Conservation (phyloP, 2,797 vertebrate species). For the Pseudochromis fuscus region DNA sequence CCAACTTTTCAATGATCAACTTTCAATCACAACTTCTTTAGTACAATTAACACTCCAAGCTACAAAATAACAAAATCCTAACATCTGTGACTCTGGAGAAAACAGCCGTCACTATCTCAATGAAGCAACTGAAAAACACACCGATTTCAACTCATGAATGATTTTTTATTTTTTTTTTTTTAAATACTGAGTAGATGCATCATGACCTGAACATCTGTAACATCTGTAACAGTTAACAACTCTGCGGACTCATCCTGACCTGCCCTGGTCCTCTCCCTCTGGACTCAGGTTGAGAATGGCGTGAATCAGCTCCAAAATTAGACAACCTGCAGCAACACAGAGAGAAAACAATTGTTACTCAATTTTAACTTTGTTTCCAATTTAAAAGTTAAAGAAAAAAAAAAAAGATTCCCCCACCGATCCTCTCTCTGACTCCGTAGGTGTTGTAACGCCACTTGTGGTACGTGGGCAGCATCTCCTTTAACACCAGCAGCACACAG, state of each 20-base stretch:
- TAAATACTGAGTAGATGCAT: too few relatives aligned
- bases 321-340: constrained; percentile 86
- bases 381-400: background rate
- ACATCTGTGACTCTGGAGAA: too few relatives aligned
- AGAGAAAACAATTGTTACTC: background rate
- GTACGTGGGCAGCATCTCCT: constrained; percentile 98
- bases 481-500: constrained; percentile 95
- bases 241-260: constrained; percentile 78
- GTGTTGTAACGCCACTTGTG: constrained; percentile 98
- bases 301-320: constrained; percentile 96
- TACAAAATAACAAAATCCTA: too few relatives aligned
- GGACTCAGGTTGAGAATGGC: constrained; percentile 96
- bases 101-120: too few relatives aligned
- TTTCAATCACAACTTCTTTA: too few relatives aligned
- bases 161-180: too few relatives aligned
- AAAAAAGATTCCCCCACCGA: constrained; percentile 84
- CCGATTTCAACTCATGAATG: too few relatives aligned
- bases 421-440: constrained; percentile 93
- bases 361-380: background rate
- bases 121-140: too few relatives aligned
- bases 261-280: constrained; percentile 90
- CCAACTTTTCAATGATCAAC: too few relatives aligned
- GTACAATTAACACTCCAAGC: too few relatives aligned
- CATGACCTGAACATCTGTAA: too few relatives aligned
- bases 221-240: background rate